These are phyloP conservation scores for Palythoa grandis DNA, from an alignment of 92 coral and sea anemone species.

Conservation along the genomic window DNA sequence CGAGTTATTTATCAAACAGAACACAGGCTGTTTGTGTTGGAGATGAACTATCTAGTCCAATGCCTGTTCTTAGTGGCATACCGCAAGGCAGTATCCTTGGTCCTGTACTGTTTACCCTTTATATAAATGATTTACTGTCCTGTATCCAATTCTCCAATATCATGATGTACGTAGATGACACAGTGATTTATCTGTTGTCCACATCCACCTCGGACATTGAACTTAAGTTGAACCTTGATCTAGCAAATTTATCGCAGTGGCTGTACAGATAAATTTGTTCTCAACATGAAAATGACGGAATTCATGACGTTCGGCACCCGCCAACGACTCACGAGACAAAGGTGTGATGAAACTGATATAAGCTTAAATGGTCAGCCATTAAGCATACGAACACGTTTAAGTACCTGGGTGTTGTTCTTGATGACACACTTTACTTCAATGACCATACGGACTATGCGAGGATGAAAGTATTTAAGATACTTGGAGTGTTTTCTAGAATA, in stretches of 20 bases:
- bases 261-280: not conserved
- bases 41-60: slow-evolving; percentile 9
- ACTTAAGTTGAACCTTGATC: slow-evolving; percentile 13
- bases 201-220: slow-evolving; percentile 29
- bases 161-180: slow-evolving; percentile 45
- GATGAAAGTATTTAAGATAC: slow-evolving; percentile 34
- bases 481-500: slow-evolving; percentile 30
- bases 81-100: slow-evolving; percentile 9
- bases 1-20: slow-evolving; percentile 9
- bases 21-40: slow-evolving; percentile 29
- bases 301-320: slow-evolving; percentile 11
- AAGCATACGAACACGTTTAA: slow-evolving; percentile 24
- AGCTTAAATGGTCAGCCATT: slow-evolving; percentile 20
- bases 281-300: slow-evolving; percentile 6
- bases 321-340: slow-evolving; percentile 14
- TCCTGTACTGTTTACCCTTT: slow-evolving; percentile 25
- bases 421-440: slow-evolving; percentile 33
- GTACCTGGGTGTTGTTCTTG: slow-evolving; percentile 41
- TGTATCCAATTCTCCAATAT: slow-evolving; percentile 29
- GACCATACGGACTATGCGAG: slow-evolving; percentile 33
- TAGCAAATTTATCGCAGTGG: not conserved
- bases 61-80: slow-evolving; percentile 1
- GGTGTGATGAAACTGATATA: slow-evolving; percentile 3
- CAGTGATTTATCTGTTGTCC: slow-evolving; percentile 21
- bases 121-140: slow-evolving; percentile 24